Percentiles rank a stretch among this genome's conserved stretches.
Evolutionary conservation across 2,888 invertebrate genomes (phyloP).

Genomic region (Drosophila algonquin): DNA sequence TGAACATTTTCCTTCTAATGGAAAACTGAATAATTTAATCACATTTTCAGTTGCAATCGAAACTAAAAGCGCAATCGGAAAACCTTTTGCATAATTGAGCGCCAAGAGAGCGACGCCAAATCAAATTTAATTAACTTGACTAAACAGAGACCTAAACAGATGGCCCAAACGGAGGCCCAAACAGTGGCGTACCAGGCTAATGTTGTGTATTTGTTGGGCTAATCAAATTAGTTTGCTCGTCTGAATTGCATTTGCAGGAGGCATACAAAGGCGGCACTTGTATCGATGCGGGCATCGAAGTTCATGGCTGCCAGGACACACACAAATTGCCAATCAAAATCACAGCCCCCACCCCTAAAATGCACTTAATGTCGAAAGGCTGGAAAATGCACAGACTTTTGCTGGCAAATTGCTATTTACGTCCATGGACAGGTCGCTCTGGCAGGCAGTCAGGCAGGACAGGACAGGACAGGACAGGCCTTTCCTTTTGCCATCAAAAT

Average conservation of each 20-base stretch:
- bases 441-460: conserved; percentile 1
- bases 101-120: conserved; percentile 15
- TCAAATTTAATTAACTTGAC: conserved; percentile 53
- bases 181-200: conserved; percentile 9
- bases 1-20: conserved; percentile 16
- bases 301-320: background rate
- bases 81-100: conserved; percentile 36
- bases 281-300: conserved; percentile 6
- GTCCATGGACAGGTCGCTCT: conserved; percentile 20
- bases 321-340: conserved; percentile 49
- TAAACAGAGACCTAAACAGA: conserved; percentile 28
- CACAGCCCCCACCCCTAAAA: conserved; percentile 29
- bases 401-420: conserved; percentile 63
- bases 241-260: conserved; percentile 1
- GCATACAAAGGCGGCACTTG: conserved; percentile 1
- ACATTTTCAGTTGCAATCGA: conserved; percentile 31
- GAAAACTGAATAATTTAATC: conserved; percentile 28
- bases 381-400: conserved; percentile 35
- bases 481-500: conserved; percentile 42
- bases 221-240: conserved; percentile 36
- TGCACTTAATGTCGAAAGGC: conserved; percentile 46
- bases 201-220: conserved; percentile 28
- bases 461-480: background rate
- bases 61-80: conserved; percentile 21
- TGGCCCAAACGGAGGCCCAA: conserved; percentile 29